Conservation (phyloP, 2,888 invertebrate genomes). For the Orthosia gracilis region DNA sequence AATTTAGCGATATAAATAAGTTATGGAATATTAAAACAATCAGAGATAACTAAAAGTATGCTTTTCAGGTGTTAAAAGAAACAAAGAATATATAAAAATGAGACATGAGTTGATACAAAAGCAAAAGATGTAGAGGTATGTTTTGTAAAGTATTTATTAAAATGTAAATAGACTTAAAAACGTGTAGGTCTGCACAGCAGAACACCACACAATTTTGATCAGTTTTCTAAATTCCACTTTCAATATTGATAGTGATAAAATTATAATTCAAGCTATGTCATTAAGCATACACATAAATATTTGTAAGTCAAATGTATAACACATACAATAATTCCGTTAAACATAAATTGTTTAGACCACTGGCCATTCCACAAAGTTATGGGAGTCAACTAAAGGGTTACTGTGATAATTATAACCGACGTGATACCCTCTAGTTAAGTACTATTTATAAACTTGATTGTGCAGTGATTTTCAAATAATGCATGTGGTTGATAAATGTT, state of each 20-base stretch:
- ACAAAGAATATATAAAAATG: too few relatives aligned
- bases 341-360: conserved; percentile 39
- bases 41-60: too few relatives aligned
- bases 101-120: too few relatives aligned
- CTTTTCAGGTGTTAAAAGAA: too few relatives aligned
- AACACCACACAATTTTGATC: too few relatives aligned
- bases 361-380: conserved; percentile 48
- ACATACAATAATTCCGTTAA: conserved; percentile 9
- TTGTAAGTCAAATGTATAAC: neutral
- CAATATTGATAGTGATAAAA: neutral
- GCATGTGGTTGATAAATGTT: conserved; percentile 32
- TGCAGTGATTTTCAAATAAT: conserved; percentile 57
- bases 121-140: too few relatives aligned
- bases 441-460: conserved; percentile 57
- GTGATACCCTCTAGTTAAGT: conserved; percentile 40
- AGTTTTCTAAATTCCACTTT: neutral
- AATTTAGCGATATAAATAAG: too few relatives aligned
- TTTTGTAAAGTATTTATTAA: too few relatives aligned
- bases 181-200: too few relatives aligned
- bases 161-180: too few relatives aligned
- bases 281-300: neutral
- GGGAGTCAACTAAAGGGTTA: conserved; percentile 58
- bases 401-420: conserved; percentile 58
- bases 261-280: neutral
- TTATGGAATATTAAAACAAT: too few relatives aligned